Percentiles rank a stretch among this genome's conserved stretches.
These are phyloP conservation scores for Cynoglossus semilaevis DNA, from an alignment of 2,113 vertebrate genomes.

Conservation along the genomic window DNA sequence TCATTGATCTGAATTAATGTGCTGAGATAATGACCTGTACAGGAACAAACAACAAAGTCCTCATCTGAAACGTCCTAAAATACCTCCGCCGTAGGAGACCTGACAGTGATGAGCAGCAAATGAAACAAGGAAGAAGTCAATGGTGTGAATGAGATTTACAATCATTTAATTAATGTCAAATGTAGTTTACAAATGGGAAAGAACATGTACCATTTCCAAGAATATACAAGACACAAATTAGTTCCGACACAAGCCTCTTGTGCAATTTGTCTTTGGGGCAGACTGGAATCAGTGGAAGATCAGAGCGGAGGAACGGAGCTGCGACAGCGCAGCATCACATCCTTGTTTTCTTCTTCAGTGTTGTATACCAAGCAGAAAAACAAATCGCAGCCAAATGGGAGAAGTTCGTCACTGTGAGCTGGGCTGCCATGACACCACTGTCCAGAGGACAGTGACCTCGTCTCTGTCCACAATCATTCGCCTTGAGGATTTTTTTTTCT, in stretches of 20 bases:
- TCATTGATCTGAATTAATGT: no score
- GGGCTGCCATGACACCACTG: neutral
- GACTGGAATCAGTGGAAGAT: conserved; percentile 12
- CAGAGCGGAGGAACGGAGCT: neutral
- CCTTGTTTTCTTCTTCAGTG: neutral
- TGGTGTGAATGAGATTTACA: conserved; percentile 73
- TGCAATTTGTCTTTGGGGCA: conserved; percentile 79
- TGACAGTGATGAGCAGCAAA: no score
- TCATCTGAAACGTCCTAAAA: no score
- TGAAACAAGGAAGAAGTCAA: conserved; percentile 16
- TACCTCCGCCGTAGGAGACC: no score
- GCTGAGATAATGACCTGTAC: no score
- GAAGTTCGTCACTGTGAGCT: neutral
- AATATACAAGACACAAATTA: conserved; percentile 93
- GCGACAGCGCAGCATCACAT: neutral
- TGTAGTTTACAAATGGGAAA: conserved; percentile 95
- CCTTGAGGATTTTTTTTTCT: neutral
- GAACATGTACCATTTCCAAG: conserved; percentile 91
- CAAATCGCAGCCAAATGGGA: neutral
- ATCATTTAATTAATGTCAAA: conserved; percentile 95
- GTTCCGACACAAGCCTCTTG: conserved; percentile 81
- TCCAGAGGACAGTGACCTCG: neutral
- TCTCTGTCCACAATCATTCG: neutral
- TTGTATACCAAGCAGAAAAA: neutral
- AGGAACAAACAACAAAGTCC: no score